A percentile compares a stretch with the other conserved stretches of the same genome.
Conservation (phyloP, 2,797 vertebrate species). For the Hemitrygon akajei region DNA sequence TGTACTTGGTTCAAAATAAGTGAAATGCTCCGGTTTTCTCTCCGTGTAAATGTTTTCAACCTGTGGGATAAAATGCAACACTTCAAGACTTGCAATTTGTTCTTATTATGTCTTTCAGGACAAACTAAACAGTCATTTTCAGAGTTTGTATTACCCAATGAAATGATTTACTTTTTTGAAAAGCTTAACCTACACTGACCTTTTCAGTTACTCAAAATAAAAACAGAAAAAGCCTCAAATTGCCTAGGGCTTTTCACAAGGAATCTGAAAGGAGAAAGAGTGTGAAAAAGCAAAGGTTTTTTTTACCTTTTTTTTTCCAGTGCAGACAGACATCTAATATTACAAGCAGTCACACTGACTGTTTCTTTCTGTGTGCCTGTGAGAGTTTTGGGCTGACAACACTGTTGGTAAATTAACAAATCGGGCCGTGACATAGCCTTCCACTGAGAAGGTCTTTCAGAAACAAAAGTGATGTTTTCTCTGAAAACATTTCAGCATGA, state of each 20-base stretch:
- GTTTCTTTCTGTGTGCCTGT: not conserved
- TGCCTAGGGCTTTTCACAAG: conserved; percentile 32
- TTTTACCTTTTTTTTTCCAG: conserved; percentile 17
- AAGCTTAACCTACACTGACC: conserved; percentile 28
- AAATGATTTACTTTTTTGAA: conserved; percentile 23
- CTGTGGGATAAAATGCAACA: not conserved
- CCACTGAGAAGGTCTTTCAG: conserved; percentile 45
- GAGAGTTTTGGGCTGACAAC: conserved; percentile 30
- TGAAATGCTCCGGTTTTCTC: not conserved
- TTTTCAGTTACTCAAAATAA: conserved; percentile 34
- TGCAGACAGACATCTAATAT: conserved; percentile 18
- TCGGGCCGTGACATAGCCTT: conserved; percentile 49
- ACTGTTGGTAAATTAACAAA: conserved; percentile 41
- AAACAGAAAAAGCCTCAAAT: conserved; percentile 9
- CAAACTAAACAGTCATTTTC: conserved; percentile 1
- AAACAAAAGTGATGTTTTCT: conserved; percentile 55
- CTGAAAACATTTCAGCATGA: conserved; percentile 54
- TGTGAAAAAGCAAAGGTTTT: conserved; percentile 1
- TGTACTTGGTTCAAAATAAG: not conserved
- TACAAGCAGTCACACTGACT: not conserved
- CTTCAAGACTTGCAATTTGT: not conserved
- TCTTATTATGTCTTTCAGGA: not conserved
- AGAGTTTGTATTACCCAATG: not conserved
- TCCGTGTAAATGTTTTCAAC: not conserved
- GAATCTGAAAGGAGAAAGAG: conserved; percentile 27